Percentiles rank a stretch among this genome's conserved stretches.
phyloP scores from a whole-genome alignment of 2,797 vertebrate genomes.

The Pitangus sulphuratus region DNA sequence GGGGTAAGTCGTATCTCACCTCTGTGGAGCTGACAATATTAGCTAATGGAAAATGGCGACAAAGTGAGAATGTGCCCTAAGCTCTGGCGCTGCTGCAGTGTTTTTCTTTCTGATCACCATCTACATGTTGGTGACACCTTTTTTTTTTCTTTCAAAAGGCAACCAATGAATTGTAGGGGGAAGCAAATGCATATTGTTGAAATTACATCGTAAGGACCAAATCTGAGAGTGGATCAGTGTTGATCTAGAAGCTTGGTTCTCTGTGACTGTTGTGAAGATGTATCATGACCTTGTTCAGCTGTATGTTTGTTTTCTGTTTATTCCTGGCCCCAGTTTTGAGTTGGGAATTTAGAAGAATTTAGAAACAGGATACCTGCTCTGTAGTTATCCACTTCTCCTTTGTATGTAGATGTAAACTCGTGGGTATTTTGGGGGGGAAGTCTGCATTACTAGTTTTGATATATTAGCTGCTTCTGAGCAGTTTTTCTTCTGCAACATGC shows the following conservation, averaged over 20 bases:
- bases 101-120: not conserved
- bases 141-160: not conserved
- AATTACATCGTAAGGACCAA: not conserved
- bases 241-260: not conserved
- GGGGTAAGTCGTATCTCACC: not conserved
- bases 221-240: not conserved
- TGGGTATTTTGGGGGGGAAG: rapidly evolving
- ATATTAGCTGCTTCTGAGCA: not conserved
- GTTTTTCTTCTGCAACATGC: not conserved
- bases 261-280: not conserved
- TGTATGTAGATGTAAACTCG: not conserved
- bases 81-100: not conserved
- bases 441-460: not conserved
- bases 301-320: not conserved
- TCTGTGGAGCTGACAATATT: slow-evolving; percentile 23
- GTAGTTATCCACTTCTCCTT: not conserved
- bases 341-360: not conserved
- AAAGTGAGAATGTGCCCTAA: not conserved
- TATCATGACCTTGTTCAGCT: not conserved
- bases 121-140: not conserved
- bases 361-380: not conserved
- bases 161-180: not conserved
- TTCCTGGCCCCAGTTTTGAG: not conserved
- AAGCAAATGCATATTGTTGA: not conserved
- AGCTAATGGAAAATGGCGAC: slow-evolving; percentile 43